Conservation (phyloP, 1,140 invertebrate genomes). For the Halyomorpha halys region DNA sequence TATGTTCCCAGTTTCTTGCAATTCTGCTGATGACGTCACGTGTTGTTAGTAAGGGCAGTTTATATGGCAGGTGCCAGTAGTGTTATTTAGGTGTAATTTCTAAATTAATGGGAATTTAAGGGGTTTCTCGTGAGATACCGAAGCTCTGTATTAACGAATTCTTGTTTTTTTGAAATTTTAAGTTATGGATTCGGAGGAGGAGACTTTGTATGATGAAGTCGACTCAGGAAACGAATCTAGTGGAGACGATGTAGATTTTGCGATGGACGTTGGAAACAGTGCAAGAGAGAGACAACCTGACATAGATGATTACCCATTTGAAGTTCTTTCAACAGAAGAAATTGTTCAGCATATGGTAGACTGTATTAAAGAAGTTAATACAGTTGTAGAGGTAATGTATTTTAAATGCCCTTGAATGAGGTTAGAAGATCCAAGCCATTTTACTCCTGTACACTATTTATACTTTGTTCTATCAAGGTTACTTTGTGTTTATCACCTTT, state of each 20-base stretch:
- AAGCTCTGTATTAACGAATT: too few relatives aligned
- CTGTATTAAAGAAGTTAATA: slow-evolving; percentile 90
- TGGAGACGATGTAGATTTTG: slow-evolving; percentile 82
- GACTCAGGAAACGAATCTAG: slow-evolving; percentile 86
- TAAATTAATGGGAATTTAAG: slow-evolving; percentile 3
- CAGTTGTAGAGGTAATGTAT: slow-evolving; percentile 62
- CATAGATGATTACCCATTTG: slow-evolving; percentile 82
- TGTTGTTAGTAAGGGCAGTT: slow-evolving; percentile 15
- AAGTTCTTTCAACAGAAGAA: slow-evolving; percentile 89
- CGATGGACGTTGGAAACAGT: slow-evolving; percentile 73
- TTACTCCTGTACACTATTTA: slow-evolving; percentile 11
- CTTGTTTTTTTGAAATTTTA: not conserved
- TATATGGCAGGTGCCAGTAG: slow-evolving; percentile 12
- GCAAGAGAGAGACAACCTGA: slow-evolving; percentile 65
- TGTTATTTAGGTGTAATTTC: slow-evolving; percentile 9
- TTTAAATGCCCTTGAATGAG: slow-evolving; percentile 24
- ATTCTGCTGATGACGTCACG: slow-evolving; percentile 17
- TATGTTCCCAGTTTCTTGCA: slow-evolving; percentile 36
- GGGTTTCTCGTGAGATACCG: not conserved
- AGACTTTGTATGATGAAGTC: slow-evolving; percentile 72
- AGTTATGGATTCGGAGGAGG: slow-evolving; percentile 81
- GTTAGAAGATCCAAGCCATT: slow-evolving; percentile 19
- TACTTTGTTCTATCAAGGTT: slow-evolving; percentile 10
- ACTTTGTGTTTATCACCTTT: not conserved
- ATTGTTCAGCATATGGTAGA: slow-evolving; percentile 96